A percentile compares a stretch with the other conserved stretches of the same genome.
Conservation (phyloP, 2,797 vertebrate species). For the Lates japonicus region DNA sequence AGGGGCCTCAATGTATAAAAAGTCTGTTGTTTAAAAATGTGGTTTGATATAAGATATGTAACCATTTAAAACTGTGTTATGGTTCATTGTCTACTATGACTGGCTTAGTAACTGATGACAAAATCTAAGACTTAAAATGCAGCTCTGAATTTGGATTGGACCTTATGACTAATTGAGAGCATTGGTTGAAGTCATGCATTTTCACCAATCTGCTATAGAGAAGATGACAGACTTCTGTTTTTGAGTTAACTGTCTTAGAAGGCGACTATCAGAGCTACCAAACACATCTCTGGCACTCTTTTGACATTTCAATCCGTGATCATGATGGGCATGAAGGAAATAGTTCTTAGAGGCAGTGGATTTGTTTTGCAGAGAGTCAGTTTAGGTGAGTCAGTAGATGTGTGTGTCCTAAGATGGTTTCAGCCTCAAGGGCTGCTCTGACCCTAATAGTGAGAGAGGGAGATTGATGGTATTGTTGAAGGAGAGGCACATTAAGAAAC, state of each 20-base stretch:
- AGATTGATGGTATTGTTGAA: constrained; percentile 32
- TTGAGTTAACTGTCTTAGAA: neutral
- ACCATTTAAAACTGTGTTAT: neutral
- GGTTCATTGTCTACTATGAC: too few species aligned
- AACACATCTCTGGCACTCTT: neutral
- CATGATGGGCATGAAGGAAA: constrained; percentile 1
- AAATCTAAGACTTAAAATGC: neutral
- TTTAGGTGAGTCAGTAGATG: constrained; percentile 28
- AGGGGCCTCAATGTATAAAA: neutral
- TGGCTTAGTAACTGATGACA: neutral
- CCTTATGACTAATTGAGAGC: neutral
- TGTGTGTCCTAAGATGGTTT: constrained; percentile 51
- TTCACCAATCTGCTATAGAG: neutral
- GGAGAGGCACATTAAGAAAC: constrained; percentile 15
- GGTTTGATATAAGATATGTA: too few species aligned
- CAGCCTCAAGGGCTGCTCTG: constrained; percentile 49
- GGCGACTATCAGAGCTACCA: neutral
- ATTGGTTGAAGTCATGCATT: neutral
- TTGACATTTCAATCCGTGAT: constrained; percentile 2
- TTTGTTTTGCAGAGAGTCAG: constrained; percentile 26
- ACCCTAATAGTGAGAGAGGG: constrained; percentile 24
- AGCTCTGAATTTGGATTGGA: neutral
- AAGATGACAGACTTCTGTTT: neutral
- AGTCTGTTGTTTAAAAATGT: neutral
- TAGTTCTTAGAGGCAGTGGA: neutral